Base-by-base conservation (phyloP, 2,888 invertebrate genomes). In the Griposia aprilina region DNA sequence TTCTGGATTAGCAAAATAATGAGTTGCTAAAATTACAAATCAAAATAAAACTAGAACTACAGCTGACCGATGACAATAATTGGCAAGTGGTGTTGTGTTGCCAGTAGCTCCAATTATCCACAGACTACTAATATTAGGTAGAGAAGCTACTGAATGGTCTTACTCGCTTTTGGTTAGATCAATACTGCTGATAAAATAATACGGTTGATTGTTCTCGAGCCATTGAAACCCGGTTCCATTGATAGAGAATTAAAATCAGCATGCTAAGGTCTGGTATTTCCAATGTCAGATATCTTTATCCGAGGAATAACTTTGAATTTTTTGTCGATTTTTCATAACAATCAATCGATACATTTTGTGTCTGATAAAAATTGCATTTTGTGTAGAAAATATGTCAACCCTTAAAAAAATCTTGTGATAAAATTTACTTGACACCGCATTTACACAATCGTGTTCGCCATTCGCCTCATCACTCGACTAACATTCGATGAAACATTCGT, bases 11-110 rank as follows among this genome's bases (percentile, higher is more conserved):
- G 26, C 48, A n/a, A 57, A 67, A 60, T 69, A 76, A 81, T 88
- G 87, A 89, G 70, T 89, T 82, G 88, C 84, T 65, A 77, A 77
- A 84, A 82, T 84, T 78, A 73, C 78, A 83, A 87, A 88, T 66
- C 75, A 80, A 83, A 86, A 86, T 74, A 81, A 80, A 77, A 78
- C 76, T 74, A 81, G 79, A 77, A 78, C 76, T 48, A 77, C 86
- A 86, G 76, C 77, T 80, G 82, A 80, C 68, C 20, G 23, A 45
- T 50, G 52, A 26, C 69, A 41, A 41, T 41, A 41, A 20, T 55
- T 55, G 55, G 10, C 20, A 13, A 63, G 20, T 63, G 23, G 15
- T 50, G 36, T 11, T 5, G 55, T 76, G 76, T 63, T 76, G 73
- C 67, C 48, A 48, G 11, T 6, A 23, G 20, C 36, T 63, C 13